Evolutionary conservation across 2,888 invertebrate species (phyloP), one percentile per base, ranked within the genome.

Genomic region (Salticus scenicus): DNA sequence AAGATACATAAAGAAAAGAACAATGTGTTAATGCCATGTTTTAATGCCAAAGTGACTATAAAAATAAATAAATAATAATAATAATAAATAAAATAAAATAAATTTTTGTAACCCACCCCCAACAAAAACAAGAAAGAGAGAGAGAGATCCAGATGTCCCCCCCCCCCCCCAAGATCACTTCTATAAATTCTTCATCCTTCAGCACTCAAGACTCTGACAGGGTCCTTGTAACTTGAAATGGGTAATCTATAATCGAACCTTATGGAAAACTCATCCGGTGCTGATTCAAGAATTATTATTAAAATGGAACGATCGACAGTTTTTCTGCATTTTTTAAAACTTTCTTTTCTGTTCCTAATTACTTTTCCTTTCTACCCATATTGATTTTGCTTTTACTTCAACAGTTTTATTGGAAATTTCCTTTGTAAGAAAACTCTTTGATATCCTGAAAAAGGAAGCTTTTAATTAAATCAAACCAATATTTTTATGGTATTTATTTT

Each of bases 221-320:
- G n/a, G 37, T 37, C 37, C 37, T n/a, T 37, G 37, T 10, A 37
- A 7, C n/a, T 57, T 57, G 20, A 57, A 57, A 57, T 24, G 24
- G 24, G 24, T 24, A 24, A 57, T 57, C 24, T 24, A 57, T 57
- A 24, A 57, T 24, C 24, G 12, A 24, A 57, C 20, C 57, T n/a
- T 57, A 57, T 57, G 57, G 57, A 57, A 57, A 57, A 57, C 57
- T 24, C 57, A 57, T 57, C 57, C 4, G 47, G 4, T 57, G 57
- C 57, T 57, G 57, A 57, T 24, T 57, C 57, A 17, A n/a, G 37
- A 37, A 24, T 5, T 20, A 24, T 1, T 57, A 24, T 57, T 24
- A 24, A 24, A 24, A 12, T 20, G 57, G 20, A 57, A 57, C 24
- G 57, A 57, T 57, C 57, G 1, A 4, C 57, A n/a, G 24, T 24